These are phyloP conservation scores for Nerophis lumbriciformis DNA, from an alignment of 2,113 vertebrate species.

Conservation along the genomic window DNA sequence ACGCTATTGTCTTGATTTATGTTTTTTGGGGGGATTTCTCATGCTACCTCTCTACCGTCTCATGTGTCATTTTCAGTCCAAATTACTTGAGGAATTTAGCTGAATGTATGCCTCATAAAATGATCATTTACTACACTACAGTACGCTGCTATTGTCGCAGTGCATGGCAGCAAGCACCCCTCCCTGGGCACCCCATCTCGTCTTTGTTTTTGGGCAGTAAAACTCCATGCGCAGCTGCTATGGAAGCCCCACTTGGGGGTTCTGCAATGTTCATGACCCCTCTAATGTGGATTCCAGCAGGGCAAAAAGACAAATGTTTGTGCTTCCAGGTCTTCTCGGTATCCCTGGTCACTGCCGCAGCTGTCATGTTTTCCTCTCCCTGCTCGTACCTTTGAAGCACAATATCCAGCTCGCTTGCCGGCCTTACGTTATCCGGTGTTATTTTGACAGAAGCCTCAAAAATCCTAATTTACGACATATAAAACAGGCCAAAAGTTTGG, in stretches of 20 bases:
- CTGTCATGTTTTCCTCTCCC: constrained; percentile 53
- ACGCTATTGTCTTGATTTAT: constrained; percentile 51
- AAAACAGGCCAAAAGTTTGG: too few relatives aligned
- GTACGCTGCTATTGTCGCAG: constrained; percentile 17
- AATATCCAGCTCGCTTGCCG: constrained; percentile 19
- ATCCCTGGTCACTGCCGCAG: constrained; percentile 45
- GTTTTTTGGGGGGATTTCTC: constrained; percentile 34
- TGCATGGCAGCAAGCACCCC: constrained; percentile 24
- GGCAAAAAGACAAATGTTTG: constrained; percentile 59
- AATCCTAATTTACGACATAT: too few relatives aligned
- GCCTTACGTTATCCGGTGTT: constrained; percentile 25
- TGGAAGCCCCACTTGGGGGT: constrained; percentile 32
- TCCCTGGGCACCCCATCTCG: constrained; percentile 33
- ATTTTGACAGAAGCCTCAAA: constrained; percentile 30
- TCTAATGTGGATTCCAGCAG: constrained; percentile 63
- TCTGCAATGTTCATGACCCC: constrained; percentile 51
- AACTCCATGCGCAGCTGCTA: constrained; percentile 54
- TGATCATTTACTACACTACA: constrained; percentile 21
- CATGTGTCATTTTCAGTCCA: constrained; percentile 19
- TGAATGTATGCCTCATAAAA: constrained; percentile 29
- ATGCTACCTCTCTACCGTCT: constrained; percentile 23
- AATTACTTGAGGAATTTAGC: constrained; percentile 12
- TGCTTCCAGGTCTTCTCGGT: constrained; percentile 41
- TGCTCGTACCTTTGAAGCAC: constrained; percentile 21
- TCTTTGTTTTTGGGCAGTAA: constrained; percentile 54